A percentile compares a stretch with the other conserved stretches of the same genome.
Conservation (phyloP, 2,888 invertebrate genomes). For the Tenthredo distinguenda region DNA sequence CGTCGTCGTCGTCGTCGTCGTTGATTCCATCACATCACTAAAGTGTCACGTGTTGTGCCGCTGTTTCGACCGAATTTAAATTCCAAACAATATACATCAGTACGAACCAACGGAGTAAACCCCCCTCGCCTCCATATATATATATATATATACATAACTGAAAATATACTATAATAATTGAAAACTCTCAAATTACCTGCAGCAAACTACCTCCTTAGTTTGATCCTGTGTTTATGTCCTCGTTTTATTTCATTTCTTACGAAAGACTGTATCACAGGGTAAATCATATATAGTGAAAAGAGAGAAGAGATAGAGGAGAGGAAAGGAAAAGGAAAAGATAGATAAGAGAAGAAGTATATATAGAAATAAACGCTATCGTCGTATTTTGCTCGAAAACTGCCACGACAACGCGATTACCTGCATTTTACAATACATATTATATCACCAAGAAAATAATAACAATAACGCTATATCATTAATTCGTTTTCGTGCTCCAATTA, state of each 20-base stretch:
- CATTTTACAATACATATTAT: background rate
- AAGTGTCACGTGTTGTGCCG: conserved; percentile 40
- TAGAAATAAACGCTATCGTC: background rate
- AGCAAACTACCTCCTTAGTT: conserved; percentile 32
- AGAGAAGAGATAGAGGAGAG: background rate
- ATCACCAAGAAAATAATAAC: background rate
- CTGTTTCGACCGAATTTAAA: conserved; percentile 8
- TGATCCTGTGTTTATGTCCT: conserved; percentile 29
- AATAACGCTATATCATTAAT: background rate
- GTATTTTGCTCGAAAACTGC: conserved; percentile 34
- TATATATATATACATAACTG: background rate
- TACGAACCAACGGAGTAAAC: background rate
- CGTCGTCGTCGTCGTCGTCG: conserved; percentile 7
- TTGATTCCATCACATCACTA: conserved; percentile 36
- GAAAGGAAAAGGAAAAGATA: background rate
- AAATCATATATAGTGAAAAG: background rate
- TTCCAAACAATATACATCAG: conserved; percentile 8
- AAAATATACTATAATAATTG: conserved; percentile 1
- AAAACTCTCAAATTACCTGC: conserved; percentile 24
- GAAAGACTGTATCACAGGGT: conserved; percentile 43
- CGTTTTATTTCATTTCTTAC: conserved; percentile 22
- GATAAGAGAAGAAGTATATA: background rate
- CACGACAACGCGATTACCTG: conserved; percentile 32
- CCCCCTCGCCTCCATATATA: background rate
- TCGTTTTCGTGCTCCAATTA: background rate